phyloP scores from a whole-genome alignment of 2,888 invertebrate genomes.

The Brachypterus glaber region DNA sequence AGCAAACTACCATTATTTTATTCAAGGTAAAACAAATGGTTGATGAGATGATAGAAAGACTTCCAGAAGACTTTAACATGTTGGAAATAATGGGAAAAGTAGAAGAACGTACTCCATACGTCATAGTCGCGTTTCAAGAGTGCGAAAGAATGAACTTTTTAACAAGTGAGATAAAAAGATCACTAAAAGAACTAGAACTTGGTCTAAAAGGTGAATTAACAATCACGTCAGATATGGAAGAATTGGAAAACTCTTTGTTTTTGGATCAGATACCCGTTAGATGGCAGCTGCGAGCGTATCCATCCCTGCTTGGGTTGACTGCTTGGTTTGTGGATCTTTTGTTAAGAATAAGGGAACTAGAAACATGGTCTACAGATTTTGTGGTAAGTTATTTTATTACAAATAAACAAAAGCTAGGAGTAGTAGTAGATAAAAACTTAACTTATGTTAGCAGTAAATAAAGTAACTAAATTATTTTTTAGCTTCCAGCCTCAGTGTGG shows the following conservation, averaged over 20 bases:
- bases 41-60: conserved; percentile 89
- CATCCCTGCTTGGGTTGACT: conserved; percentile 77
- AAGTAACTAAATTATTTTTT: too few species aligned
- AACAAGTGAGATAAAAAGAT: conserved; percentile 82
- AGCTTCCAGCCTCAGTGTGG: conserved; percentile 91
- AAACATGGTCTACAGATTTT: conserved; percentile 93
- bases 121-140: conserved; percentile 91
- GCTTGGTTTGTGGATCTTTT: conserved; percentile 91
- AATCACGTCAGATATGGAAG: conserved; percentile 94
- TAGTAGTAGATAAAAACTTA: too few species aligned
- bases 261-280: conserved; percentile 85
- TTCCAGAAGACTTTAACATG: conserved; percentile 96
- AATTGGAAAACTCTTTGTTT: conserved; percentile 83
- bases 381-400: conserved; percentile 49
- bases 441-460: too few species aligned
- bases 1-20: not conserved
- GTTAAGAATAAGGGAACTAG: conserved; percentile 74
- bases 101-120: conserved; percentile 92
- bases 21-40: conserved; percentile 80
- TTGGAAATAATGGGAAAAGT: conserved; percentile 89
- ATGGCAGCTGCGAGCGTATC: conserved; percentile 85
- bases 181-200: conserved; percentile 82
- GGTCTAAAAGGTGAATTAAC: conserved; percentile 94
- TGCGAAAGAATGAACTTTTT: conserved; percentile 93
- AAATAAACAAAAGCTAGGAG: not conserved